Evolutionary conservation across 2,113 vertebrate species (phyloP).

Genomic region (Alaudala cheleensis): DNA sequence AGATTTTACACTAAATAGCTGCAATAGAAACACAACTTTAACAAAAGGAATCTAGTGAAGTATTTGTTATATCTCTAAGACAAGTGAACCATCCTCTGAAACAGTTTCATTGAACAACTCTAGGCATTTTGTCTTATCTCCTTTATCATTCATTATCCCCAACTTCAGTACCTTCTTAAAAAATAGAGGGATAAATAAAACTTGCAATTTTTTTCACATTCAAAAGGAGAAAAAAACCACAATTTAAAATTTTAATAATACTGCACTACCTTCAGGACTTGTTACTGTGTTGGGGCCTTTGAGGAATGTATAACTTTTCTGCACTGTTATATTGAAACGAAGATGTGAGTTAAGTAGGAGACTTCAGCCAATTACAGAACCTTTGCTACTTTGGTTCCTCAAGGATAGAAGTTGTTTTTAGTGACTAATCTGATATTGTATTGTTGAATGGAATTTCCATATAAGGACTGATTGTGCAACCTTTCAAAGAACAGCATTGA

Average conservation of each 20-base stretch:
- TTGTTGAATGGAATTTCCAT: neutral
- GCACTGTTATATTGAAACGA: neutral
- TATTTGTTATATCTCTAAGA: neutral
- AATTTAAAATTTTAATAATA: neutral
- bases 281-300: neutral
- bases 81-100: neutral
- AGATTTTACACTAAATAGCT: neutral
- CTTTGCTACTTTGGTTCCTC: neutral
- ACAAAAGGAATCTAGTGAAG: neutral
- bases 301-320: neutral
- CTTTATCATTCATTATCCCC: neutral
- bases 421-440: neutral
- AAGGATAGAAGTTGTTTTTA: neutral
- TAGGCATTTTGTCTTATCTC: neutral
- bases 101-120: neutral
- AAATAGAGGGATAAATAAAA: neutral
- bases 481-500: neutral
- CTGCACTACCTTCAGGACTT: neutral
- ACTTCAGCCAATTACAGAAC: neutral
- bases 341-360: neutral
- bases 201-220: neutral
- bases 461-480: neutral
- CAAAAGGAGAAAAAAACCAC: neutral
- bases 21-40: neutral
- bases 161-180: neutral